Evolutionary conservation across 2,113 vertebrate species (phyloP), one percentile per base, ranked within the genome.

Genomic region (Fulmarus glacialis): DNA sequence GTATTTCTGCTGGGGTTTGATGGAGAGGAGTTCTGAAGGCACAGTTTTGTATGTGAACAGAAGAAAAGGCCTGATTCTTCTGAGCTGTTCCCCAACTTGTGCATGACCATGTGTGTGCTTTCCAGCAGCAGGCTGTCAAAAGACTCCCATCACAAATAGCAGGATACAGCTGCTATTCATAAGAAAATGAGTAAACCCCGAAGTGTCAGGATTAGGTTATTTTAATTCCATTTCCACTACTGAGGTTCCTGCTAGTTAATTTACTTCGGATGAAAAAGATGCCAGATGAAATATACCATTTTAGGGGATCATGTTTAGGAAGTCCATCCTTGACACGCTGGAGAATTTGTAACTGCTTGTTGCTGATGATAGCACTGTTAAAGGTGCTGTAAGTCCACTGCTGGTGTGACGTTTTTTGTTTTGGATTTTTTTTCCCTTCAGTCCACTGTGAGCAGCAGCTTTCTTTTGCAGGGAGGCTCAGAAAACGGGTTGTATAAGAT

Each of bases 1-100:
- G 53, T 94, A 66, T 96, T 98, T 96, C 93, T 97, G 55, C 86
- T 96, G 90, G 89, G 73, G 40, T 94, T 95, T 98, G 97, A 92
- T 93, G 87, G 95, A 97, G 91, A 82, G 74, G 88, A 97, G 95
- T 97, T 97, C 94, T 93, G 83, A 97, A 98, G 93, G 96, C 93
- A 42, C 34, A 74, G 68, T 78, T 97, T 94, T 82, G 83, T 95
- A 71, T 67, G 85, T 30, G 91, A 89, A 71, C 56, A 83, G 90
- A 82, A 89, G 64, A 93, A 75, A 87, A 34, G 21, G 34, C 32
- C 62, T 40, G 75, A 47, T 82, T 92, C 67, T 91, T 56, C 68
- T 79, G 60, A 32, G 42, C 75, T 70, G 18, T 24, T 84, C 80
- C 43, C 22, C 4, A 36, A 21, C 71, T 18, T 72, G 22, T 3